Evolutionary conservation across 2,797 vertebrate genomes (phyloP), one percentile per base, ranked within the genome.

Genomic region (Staurois parvus): DNA sequence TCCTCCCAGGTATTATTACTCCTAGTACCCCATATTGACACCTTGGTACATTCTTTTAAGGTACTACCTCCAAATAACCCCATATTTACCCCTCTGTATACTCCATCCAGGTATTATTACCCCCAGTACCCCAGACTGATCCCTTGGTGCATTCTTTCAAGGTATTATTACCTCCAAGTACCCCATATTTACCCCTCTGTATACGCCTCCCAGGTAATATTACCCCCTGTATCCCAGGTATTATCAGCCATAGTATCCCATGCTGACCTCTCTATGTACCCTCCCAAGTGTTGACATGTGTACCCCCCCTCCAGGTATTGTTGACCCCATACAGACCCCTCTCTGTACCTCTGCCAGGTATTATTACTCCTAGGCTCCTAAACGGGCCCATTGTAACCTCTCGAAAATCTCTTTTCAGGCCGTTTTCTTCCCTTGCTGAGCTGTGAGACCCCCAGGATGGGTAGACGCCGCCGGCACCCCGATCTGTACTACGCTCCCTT

Each of bases 401-500:
- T 45, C 2, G 11, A 2, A 2, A 45, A 45, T 45, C 42, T 45
- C 42, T 15, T 45, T 45, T 13, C 4, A 59, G 56, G 56, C 5
- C 56, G 17, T 13, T 21, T 59, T 59, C 56, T 30, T 1, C 4
- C 90, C 42, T 45, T 11, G 11, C 13, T 45, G 42, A 45, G 42
- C 42, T 45, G 11, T 45, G 11, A 45, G 11, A 45, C 42, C 42
- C 42, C 42, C 42, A 32, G 17, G 37, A 98, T 98, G 97, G 95
- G 95, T 68, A 96, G 93, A 72, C 93, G 93, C 85, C 95, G 92
- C 85, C 95, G 92, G 80, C 91, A 94, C 1, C 94, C 94, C 0
- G 97, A 98, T 91, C 88, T 99, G 69, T 98, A 98, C 92, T 93
- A 97, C 89, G 97, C 98, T 70, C 97, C 98, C 0, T 99, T 99